Evolutionary conservation across 92 coral and sea anemone species (phyloP), one percentile per base, ranked within the genome.

Genomic region (Nematostella vectensis): DNA sequence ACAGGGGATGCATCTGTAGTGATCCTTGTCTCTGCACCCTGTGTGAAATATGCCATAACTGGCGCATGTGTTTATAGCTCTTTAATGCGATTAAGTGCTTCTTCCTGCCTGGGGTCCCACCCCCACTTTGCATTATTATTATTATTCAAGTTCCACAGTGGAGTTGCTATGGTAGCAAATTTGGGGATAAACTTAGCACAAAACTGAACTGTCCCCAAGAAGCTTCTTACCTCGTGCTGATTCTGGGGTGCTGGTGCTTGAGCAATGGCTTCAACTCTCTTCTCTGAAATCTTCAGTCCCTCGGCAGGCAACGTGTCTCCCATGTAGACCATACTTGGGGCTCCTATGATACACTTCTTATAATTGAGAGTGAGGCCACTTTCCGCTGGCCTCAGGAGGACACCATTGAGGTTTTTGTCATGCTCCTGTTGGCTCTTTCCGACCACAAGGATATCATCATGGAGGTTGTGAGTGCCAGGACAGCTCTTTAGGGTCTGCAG

Each of bases 1-100:
- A 83, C 76, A 20, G 79, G 79, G 11, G 25, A 25, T 16, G 85
- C 85, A 47, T 78, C 82, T 17, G 94, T 73, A 31, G 70, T 64
- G 40, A 83, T 33, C 52, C 79, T 49, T 55, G 79, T 78, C 17
- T 26, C 30, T 0, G 85, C 82, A 37, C 49, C 63, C 27, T 73
- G 85, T 10, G 52, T 67, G 60, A 8, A 63, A 55, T 60, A 77
- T 16, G 74, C 85, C 78, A 68, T 77, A 8, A 72, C 81, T 19
- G 82, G 82, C 39, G 72, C 79, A n/a, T 36, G 50, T 2, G 78
- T 68, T 10, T 68, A 48, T 30, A 52, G 4, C 33, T 1, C 53
- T 50, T 84, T 78, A 0, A 63, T 53, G 22, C 33, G 4, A 9
- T 30, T 16, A 26, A 75, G 76, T 39, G 89, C 83, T 47, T 45